Conservation (phyloP, 2,888 invertebrate genomes). For the Resseliella maxima region DNA sequence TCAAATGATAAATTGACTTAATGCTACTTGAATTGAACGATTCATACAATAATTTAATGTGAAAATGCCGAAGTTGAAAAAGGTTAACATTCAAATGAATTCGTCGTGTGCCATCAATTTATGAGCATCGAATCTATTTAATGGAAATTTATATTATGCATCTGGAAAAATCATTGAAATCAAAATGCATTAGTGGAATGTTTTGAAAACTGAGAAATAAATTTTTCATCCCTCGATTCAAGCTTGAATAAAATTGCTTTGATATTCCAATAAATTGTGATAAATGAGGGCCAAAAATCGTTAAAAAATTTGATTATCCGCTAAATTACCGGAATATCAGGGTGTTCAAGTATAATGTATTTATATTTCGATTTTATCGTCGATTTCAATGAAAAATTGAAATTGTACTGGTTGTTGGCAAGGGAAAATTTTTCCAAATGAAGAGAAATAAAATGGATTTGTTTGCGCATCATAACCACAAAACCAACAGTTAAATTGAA, state of each 20-base stretch:
- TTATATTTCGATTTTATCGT: not conserved
- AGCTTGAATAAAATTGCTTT: not conserved
- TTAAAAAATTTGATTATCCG: slow-evolving; percentile 5
- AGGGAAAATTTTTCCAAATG: not conserved
- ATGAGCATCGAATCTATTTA: not conserved
- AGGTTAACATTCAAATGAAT: not conserved
- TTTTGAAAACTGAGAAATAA: not conserved
- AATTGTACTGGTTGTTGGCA: not conserved
- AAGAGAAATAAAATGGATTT: slow-evolving; percentile 4
- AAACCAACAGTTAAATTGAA: not conserved
- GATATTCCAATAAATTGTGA: not conserved
- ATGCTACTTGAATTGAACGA: not conserved
- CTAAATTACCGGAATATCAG: not conserved
- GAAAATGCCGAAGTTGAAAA: not conserved
- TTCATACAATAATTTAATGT: not conserved
- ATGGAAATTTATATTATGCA: not conserved
- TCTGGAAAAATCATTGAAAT: not conserved
- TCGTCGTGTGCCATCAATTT: not conserved
- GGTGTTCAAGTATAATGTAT: no score
- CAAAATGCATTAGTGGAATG: not conserved
- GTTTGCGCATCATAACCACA: slow-evolving; percentile 17
- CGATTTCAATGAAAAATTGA: slow-evolving; percentile 37
- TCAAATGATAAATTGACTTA: slow-evolving; percentile 27
- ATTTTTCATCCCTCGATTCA: not conserved
- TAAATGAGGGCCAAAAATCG: slow-evolving; percentile 22